A percentile compares a stretch with the other conserved stretches of the same genome.
phyloP scores from a whole-genome alignment of 2,888 invertebrate genomes.

The Eilema caniola region DNA sequence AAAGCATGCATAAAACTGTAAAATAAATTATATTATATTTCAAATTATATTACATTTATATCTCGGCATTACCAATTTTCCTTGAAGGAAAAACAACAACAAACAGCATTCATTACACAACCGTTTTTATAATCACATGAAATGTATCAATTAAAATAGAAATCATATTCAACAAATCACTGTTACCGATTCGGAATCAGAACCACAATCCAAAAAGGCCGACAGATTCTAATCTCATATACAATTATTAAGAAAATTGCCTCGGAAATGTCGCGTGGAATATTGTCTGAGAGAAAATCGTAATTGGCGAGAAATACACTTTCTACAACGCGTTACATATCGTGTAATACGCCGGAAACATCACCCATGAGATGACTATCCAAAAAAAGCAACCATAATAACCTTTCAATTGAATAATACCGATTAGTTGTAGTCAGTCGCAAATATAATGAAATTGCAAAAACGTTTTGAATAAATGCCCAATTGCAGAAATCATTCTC shows the following conservation, averaged over 20 bases:
- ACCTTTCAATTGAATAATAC: slow-evolving; percentile 40
- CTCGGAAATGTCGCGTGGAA: slow-evolving; percentile 55
- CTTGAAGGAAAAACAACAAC: background rate
- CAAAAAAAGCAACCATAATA: slow-evolving; percentile 38
- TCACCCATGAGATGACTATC: slow-evolving; percentile 44
- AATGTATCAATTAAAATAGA: background rate
- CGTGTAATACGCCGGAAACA: slow-evolving; percentile 51
- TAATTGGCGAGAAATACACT: slow-evolving; percentile 72
- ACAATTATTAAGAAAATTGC: slow-evolving; percentile 46
- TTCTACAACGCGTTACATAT: slow-evolving; percentile 58
- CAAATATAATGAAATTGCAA: slow-evolving; percentile 17
- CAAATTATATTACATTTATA: too few relatives aligned
- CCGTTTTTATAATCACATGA: background rate
- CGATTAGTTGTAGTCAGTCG: slow-evolving; percentile 35
- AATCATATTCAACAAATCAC: background rate
- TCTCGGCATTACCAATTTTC: background rate
- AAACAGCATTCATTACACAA: too few relatives aligned
- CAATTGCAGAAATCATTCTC: slow-evolving; percentile 33
- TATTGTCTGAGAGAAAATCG: slow-evolving; percentile 63
- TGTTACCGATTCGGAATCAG: background rate
- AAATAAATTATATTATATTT: background rate
- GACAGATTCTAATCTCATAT: slow-evolving; percentile 30
- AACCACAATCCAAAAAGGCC: slow-evolving; percentile 16
- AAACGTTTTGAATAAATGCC: slow-evolving; percentile 17
- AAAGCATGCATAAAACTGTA: background rate